A percentile compares a stretch with the other conserved stretches of the same genome.
Evolutionary conservation across 2,113 vertebrate genomes (phyloP).

Genomic region (Dicrurus megarhynchus): DNA sequence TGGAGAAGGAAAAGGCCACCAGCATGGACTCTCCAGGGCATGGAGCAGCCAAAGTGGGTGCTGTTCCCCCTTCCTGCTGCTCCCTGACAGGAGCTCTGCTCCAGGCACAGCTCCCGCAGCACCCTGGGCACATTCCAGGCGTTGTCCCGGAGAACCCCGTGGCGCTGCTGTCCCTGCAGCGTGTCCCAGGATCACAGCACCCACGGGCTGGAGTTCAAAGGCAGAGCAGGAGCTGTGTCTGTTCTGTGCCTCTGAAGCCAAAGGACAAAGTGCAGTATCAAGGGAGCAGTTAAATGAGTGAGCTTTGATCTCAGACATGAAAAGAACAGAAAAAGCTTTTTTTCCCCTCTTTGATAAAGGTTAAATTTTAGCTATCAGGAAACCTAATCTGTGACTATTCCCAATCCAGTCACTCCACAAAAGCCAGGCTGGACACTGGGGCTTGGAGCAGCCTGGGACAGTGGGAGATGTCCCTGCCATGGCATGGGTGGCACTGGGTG

Average conservation of each 20-base stretch:
- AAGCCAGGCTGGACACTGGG: neutral
- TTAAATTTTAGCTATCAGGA: neutral
- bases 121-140: rapidly evolving
- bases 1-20: too few relatives aligned
- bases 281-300: neutral
- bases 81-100: neutral
- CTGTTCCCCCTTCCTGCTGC: neutral
- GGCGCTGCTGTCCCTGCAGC: neutral
- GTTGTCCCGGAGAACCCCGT: neutral
- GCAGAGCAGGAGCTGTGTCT: neutral
- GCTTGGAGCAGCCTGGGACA: neutral
- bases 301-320: constrained; percentile 15
- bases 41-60: neutral
- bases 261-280: neutral
- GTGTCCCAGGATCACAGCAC: neutral
- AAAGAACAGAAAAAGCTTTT: neutral
- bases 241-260: neutral
- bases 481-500: neutral
- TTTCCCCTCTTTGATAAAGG: rapidly evolving
- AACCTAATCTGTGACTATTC: neutral
- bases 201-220: neutral
- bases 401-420: neutral
- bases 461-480: neutral
- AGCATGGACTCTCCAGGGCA: neutral
- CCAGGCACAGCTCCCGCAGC: neutral